phyloP scores from a whole-genome alignment of 2,113 vertebrate genomes.

The Phalacrocorax brasilianus region DNA sequence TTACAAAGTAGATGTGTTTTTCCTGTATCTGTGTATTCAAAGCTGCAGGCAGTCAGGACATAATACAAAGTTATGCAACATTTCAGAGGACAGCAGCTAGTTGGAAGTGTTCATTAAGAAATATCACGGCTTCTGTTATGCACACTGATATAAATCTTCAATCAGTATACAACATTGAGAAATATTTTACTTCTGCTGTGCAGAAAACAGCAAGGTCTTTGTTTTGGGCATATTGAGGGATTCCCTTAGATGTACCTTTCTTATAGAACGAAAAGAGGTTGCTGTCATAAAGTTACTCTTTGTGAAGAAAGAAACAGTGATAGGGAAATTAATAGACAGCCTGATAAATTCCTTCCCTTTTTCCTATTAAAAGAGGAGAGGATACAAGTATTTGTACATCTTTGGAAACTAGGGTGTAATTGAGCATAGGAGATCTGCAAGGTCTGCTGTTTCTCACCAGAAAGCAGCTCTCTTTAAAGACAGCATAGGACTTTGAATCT shows the following conservation, averaged over 20 bases:
- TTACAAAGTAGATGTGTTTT: not conserved
- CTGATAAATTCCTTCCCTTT: not conserved
- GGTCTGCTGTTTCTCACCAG: not conserved
- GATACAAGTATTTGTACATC: not conserved
- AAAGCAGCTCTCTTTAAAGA: not conserved
- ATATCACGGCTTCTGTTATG: not conserved
- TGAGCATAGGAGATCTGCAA: not conserved
- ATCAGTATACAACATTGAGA: not conserved
- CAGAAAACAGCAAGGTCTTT: not conserved
- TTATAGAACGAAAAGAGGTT: not conserved
- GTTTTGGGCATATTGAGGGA: not conserved
- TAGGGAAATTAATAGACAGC: not conserved
- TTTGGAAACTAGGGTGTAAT: not conserved
- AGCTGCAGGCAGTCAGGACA: not conserved
- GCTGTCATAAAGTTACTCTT: not conserved
- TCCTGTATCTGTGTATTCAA: not conserved
- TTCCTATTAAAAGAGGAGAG: not conserved
- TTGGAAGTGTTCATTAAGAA: not conserved
- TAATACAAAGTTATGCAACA: not conserved
- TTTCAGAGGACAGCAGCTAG: not conserved
- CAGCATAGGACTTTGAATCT: not conserved
- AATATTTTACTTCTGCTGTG: not conserved
- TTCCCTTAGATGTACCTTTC: not conserved
- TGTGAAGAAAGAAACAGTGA: not conserved
- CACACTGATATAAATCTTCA: not conserved